Base-by-base conservation (phyloP, 35 echinoderm and acorn worm species). In the Eucidaris tribuloides region DNA sequence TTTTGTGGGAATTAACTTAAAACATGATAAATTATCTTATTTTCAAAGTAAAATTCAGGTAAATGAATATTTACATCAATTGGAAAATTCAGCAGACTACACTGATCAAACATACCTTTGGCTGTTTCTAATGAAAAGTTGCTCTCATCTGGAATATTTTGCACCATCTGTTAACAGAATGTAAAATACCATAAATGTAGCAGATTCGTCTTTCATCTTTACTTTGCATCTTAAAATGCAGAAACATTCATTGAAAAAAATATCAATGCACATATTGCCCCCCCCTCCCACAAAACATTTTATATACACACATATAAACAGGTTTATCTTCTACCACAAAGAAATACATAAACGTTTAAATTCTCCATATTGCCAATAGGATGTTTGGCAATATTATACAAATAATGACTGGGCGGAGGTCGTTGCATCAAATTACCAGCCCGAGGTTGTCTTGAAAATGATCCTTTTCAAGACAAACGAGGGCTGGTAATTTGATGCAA, bases 121-220 rank as follows among this genome's bases (percentile, higher is more conserved):
- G 89, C 38, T 28, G 87, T 74, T 34, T 89, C 68, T 9, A 94
- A 46, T 19, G 81, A 82, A 77, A 89, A 94, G 5, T 80, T 84
- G 79, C 92, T 94, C 66, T 94, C 92, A 76, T 94, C 92, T 49
- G 54, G 37, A 29, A 94, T 81, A 79, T 89, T 94, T 58, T 94
- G 92, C 25, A 94, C 82, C 92, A 94, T 89, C 92, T 89, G 62
- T 20, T 66, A 50, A 45, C 25, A 31, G 7, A 79, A 70, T 65
- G 23, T 35, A 80, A 83, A 32, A 81, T 20, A 44, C 22, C 27
- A 38, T 60, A 20, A 0, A 54, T 30, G 28, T 11, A 46, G 0
- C 25, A 70, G 36, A 13, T 66, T 19, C 27, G 14, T 31, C 31
- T 13, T 31, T 1, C 32, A 9, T 62, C 14, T 1, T 55, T 62